Percentiles rank a stretch among this genome's conserved stretches.
Evolutionary conservation across 2,797 vertebrate species (phyloP).

Genomic region (Cyprinella venusta): DNA sequence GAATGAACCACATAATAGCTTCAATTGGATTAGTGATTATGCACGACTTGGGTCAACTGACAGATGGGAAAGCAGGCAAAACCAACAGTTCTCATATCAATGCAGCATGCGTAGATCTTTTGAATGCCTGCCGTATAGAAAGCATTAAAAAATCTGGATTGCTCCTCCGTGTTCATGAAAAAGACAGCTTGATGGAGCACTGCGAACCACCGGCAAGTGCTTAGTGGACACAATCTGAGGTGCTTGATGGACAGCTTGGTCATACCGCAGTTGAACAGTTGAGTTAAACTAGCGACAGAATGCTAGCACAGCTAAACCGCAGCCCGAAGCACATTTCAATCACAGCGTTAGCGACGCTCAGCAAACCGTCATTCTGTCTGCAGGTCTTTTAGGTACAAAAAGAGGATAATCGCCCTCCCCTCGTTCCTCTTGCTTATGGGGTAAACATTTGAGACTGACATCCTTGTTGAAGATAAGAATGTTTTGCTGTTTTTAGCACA

Average conservation of each 20-base stretch:
- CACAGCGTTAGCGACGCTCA: not conserved
- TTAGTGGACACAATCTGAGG: not conserved
- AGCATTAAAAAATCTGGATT: not conserved
- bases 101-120: not conserved
- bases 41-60: constrained; percentile 12
- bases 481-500: not conserved
- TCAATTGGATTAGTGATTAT: constrained; percentile 16
- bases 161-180: not conserved
- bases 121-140: not conserved
- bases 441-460: constrained; percentile 42
- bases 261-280: constrained; percentile 15
- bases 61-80: not conserved
- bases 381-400: constrained; percentile 25
- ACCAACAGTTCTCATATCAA: not conserved
- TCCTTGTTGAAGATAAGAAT: constrained; percentile 17
- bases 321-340: constrained; percentile 25
- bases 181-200: constrained; percentile 8
- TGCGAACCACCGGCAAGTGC: not conserved
- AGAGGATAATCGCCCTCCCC: constrained; percentile 1
- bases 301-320: constrained; percentile 29
- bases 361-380: constrained; percentile 34
- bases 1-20: not conserved
- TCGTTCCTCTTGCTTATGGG: constrained; percentile 35
- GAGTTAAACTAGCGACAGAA: constrained; percentile 29
- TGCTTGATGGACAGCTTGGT: constrained; percentile 37